Evolutionary conservation across 2,113 vertebrate species (phyloP), one percentile per base, ranked within the genome.

Genomic region (Cottus gobio): DNA sequence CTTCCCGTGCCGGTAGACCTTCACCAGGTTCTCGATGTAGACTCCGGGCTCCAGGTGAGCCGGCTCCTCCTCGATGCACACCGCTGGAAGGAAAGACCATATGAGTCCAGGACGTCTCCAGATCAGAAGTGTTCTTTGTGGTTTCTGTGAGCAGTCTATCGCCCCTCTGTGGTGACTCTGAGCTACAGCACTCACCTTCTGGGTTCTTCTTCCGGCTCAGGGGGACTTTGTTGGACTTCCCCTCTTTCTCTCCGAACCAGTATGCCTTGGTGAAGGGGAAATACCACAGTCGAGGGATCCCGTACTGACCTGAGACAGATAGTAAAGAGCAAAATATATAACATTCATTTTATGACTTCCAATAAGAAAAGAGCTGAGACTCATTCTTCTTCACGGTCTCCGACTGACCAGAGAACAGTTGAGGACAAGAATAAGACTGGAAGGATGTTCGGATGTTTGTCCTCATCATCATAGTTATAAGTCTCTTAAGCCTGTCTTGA

Each of bases 191-290:
- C 95, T 95, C 92, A 99, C 98, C 96, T 94, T 94, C 95, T 0
- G 93, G 89, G 57, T 93, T 88, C 28, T 88, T 93, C 48, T 90
- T 96, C 42, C 93, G 91, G 24, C 75, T 93, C 65, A 93, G 93
- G 64, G 93, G 86, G 16, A 79, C 11, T 15, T 86, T 80, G 2
- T 84, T 91, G 58, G 89, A 91, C 28, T 89, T 93, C 22, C 90
- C 89, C 0, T 90, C 85, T 64, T 95, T 82, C 46, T 99, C 96
- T 0, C 97, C 98, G 22, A 96, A 95, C 98, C 98, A 99, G 77
- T 99, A 99, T 2, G 97, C 97, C 88, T 96, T 98, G 4, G 95
- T 97, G 75, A 97, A 96, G 71, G 96, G 97, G 77, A 99, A 99
- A 80, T 95, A 98, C 98, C 98, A 99, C 3, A 95, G 95, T 30